Evolutionary conservation across 2,113 vertebrate genomes (phyloP), one percentile per base, ranked within the genome.

Genomic region (Gulo gulo): DNA sequence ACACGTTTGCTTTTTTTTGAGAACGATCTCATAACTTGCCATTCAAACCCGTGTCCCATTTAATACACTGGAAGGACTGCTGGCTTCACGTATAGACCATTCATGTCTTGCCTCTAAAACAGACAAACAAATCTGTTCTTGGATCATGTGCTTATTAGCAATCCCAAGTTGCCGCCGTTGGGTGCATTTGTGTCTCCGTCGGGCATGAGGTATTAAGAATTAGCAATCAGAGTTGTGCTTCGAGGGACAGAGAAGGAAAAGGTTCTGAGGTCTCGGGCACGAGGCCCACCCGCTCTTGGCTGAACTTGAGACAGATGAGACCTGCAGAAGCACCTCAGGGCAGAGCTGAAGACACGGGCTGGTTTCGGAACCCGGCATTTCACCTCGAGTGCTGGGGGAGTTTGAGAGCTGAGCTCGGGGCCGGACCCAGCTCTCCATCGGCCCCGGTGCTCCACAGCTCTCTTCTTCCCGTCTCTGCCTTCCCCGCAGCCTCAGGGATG

Each of bases 281-380:
- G 79, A 23, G 21, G 14, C 21, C 15, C 16, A 12, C 2, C 42
- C 1, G 0, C 45, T 47, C 47, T 21, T 20, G 2, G 29, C 15
- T 79, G 76, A 79, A 52, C 76, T 34, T 34, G 31, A 47, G 42
- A 78, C 26, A 31, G 15, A 47, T 0, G 26, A 31, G 26, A 7
- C 4, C 14, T 31, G 74, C 42, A 18, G 42, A 20, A 52, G 39
- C 39, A 6, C 42, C 13, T 0, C 0, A 16, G 39, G 31, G 5
- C 3, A 7, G 45, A 39, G 39, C 14, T 34, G 10, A 24, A n/a
- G 47, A 12, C 47, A 13, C 1, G 0, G 8, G 8, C 16, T 9
- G 65, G 23, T 23, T n/a, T 67, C 14, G 9, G 61, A 78, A 9
- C 8, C 15, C 1, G 5, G 4, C 0, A 1, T 29, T n/a, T 50